Percentiles rank a stretch among this genome's conserved stretches.
Evolutionary conservation across 2,113 vertebrate genomes (phyloP).

Genomic region (Peromyscus californicus): DNA sequence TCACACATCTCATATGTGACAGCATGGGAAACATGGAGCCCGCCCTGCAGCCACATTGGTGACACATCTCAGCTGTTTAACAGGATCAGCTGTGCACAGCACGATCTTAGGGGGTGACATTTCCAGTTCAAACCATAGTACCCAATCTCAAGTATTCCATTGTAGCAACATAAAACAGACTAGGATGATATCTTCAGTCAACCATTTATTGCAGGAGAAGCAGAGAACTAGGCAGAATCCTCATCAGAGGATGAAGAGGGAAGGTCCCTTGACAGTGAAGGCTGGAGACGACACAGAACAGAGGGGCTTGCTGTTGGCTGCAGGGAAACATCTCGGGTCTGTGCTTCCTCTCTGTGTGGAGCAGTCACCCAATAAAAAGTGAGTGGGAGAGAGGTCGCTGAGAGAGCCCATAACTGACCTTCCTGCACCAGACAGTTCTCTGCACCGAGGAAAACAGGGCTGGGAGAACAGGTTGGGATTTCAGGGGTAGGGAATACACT

Average conservation of each 20-base stretch:
- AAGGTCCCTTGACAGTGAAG: neutral
- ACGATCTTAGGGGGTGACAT: neutral
- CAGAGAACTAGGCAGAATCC: conserved; percentile 3
- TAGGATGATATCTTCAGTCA: neutral
- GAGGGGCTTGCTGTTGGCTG: neutral
- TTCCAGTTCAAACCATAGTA: neutral
- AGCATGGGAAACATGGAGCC: neutral
- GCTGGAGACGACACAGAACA: neutral
- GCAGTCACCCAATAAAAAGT: neutral
- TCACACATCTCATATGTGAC: neutral
- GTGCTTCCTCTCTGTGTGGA: neutral
- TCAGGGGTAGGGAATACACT: neutral
- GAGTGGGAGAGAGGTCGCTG: neutral
- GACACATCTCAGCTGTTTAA: neutral
- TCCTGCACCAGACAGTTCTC: neutral
- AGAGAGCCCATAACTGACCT: neutral
- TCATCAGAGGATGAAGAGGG: conserved; percentile 14
- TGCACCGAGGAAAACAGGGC: neutral
- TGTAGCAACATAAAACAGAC: neutral
- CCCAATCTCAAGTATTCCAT: neutral
- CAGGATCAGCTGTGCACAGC: neutral
- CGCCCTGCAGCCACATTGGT: neutral
- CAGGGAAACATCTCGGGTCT: neutral
- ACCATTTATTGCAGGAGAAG: conserved; percentile 73
- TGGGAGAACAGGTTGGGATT: neutral